These are phyloP conservation scores for Autographa gamma DNA, from an alignment of 2,888 invertebrate species.

Conservation along the genomic window DNA sequence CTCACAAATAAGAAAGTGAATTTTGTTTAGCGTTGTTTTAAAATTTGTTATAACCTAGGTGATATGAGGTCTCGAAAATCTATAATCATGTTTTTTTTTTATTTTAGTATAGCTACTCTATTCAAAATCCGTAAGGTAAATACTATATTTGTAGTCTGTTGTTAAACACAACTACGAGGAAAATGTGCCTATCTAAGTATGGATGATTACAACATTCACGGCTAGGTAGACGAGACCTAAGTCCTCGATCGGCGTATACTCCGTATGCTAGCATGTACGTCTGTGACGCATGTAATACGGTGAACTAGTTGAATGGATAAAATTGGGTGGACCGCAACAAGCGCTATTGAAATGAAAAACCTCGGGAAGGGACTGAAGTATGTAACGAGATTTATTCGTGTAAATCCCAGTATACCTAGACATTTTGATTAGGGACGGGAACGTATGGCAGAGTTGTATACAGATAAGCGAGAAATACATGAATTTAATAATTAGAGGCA, in stretches of 20 bases:
- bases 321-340: slow-evolving; percentile 1
- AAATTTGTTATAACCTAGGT: too few species aligned
- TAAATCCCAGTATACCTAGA: background rate
- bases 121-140: background rate
- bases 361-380: background rate
- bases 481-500: too few species aligned
- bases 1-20: too few species aligned
- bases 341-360: background rate
- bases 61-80: too few species aligned
- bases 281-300: slow-evolving; percentile 2
- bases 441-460: background rate
- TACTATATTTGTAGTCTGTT: background rate
- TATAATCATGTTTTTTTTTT: too few species aligned
- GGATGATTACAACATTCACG: background rate
- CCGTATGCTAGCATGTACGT: too few species aligned
- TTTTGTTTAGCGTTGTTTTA: too few species aligned
- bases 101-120: background rate
- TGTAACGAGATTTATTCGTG: background rate
- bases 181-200: background rate
- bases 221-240: background rate
- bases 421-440: background rate
- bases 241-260: background rate
- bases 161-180: background rate
- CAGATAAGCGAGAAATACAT: too few species aligned
- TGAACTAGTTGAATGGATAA: background rate